Percentiles rank a stretch among this genome's conserved stretches.
Conservation (phyloP, 2,797 vertebrate genomes). For the Spinibarbus caldwelli region DNA sequence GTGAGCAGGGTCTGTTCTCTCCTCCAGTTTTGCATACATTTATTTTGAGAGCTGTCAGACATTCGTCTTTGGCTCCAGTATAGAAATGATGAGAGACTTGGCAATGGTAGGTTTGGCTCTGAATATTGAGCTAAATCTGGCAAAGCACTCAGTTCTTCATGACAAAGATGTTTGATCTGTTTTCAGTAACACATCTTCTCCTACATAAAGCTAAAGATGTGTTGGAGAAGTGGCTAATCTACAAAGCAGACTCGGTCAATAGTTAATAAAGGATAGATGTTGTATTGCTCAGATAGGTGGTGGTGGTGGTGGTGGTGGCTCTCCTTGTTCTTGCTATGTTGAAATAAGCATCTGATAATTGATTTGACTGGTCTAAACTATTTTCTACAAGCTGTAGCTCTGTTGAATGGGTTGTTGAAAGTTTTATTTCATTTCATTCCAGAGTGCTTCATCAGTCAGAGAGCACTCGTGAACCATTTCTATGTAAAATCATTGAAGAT, state of each 20-base stretch:
- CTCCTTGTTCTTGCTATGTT: background rate
- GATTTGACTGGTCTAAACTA: background rate
- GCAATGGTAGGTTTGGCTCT: conserved; percentile 18
- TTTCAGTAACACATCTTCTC: conserved; percentile 34
- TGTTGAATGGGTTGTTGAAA: background rate
- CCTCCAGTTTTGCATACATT: conserved; percentile 49
- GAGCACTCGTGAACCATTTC: background rate
- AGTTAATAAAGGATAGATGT: background rate
- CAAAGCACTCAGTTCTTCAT: conserved; percentile 14
- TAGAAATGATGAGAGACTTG: conserved; percentile 48
- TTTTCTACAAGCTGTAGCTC: background rate
- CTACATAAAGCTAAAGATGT: background rate
- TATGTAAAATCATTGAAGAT: background rate
- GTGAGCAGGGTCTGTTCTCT: conserved; percentile 39
- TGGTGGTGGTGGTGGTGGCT: no score
- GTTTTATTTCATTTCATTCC: background rate
- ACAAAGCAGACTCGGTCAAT: background rate
- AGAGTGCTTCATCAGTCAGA: background rate
- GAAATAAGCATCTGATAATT: background rate
- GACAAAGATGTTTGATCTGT: conserved; percentile 39
- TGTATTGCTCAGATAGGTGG: background rate
- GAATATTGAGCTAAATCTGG: conserved; percentile 22
- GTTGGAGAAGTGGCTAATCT: background rate
- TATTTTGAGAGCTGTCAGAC: conserved; percentile 54
- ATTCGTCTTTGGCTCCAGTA: conserved; percentile 48